Evolutionary conservation across 2,888 invertebrate genomes (phyloP).

Genomic region (Branchellion lobata): DNA sequence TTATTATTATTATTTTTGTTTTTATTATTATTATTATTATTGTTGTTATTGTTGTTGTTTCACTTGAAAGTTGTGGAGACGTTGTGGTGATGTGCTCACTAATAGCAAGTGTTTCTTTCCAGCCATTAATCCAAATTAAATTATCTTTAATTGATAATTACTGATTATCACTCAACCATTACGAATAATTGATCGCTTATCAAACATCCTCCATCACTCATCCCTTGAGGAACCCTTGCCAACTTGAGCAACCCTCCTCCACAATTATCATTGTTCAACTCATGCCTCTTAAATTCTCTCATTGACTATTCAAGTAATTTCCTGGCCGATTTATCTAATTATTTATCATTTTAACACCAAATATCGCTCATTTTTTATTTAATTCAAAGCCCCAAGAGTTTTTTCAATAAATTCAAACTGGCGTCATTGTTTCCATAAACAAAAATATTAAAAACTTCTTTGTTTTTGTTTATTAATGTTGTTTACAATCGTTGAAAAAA

Average conservation of each 20-base stretch:
- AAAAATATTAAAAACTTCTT: neutral
- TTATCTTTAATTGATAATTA: no score
- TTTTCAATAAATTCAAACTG: neutral
- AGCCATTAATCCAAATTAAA: no score
- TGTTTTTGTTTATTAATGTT: neutral
- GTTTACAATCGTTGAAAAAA: neutral
- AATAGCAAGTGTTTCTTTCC: no score
- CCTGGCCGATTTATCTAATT: no score
- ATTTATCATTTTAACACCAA: no score
- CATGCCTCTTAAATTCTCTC: neutral
- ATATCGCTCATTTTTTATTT: no score
- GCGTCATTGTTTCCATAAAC: neutral
- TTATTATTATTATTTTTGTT: neutral
- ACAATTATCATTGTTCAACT: neutral
- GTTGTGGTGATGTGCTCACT: neutral
- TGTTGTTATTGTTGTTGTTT: neutral
- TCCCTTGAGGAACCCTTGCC: no score
- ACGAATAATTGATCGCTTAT: no score
- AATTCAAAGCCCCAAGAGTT: no score
- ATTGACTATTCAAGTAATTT: neutral
- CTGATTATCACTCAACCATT: no score
- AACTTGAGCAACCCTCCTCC: no score
- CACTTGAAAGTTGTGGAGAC: neutral
- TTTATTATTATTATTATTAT: neutral
- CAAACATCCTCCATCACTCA: no score